These are phyloP conservation scores for Macropodus opercularis DNA, from an alignment of 2,797 vertebrate genomes.

Conservation along the genomic window DNA sequence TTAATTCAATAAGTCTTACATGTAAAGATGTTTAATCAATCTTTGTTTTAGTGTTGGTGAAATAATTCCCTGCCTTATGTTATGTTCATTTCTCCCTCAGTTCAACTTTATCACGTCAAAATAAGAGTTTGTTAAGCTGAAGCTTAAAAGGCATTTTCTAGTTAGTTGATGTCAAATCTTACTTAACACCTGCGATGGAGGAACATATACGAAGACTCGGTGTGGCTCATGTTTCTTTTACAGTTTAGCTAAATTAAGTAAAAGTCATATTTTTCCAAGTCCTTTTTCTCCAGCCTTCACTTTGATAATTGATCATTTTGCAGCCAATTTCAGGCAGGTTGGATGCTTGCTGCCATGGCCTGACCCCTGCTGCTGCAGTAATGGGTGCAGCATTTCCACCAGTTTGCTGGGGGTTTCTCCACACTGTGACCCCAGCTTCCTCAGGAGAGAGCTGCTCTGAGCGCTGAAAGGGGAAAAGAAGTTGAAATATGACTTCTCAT, in stretches of 20 bases:
- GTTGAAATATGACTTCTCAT: constrained; percentile 58
- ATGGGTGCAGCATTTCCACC: constrained; percentile 79
- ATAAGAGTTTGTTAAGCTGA: constrained; percentile 36
- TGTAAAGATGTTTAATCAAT: constrained; percentile 89
- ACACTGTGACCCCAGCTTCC: constrained; percentile 67
- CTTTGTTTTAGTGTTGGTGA: constrained; percentile 81
- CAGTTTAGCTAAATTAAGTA: constrained; percentile 84
- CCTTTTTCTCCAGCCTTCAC: constrained; percentile 74
- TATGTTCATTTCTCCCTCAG: constrained; percentile 21
- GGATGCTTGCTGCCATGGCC: constrained; percentile 80
- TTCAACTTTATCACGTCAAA: constrained; percentile 43
- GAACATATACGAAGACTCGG: constrained; percentile 49
- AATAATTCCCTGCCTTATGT: constrained; percentile 47
- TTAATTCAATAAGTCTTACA: constrained; percentile 91
- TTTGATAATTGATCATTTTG: constrained; percentile 87
- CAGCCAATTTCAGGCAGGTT: constrained; percentile 84
- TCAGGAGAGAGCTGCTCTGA: constrained; percentile 59
- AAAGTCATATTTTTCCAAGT: constrained; percentile 79
- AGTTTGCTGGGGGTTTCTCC: constrained; percentile 74
- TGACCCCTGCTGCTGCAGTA: constrained; percentile 85
- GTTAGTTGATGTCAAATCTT: constrained; percentile 52
- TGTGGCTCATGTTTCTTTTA: constrained; percentile 77
- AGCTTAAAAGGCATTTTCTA: constrained; percentile 58
- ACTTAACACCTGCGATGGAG: constrained; percentile 54
- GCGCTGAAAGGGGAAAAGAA: constrained; percentile 34